phyloP scores from a whole-genome alignment of 2,113 vertebrate genomes.

The Andinoacara biseriatus region DNA sequence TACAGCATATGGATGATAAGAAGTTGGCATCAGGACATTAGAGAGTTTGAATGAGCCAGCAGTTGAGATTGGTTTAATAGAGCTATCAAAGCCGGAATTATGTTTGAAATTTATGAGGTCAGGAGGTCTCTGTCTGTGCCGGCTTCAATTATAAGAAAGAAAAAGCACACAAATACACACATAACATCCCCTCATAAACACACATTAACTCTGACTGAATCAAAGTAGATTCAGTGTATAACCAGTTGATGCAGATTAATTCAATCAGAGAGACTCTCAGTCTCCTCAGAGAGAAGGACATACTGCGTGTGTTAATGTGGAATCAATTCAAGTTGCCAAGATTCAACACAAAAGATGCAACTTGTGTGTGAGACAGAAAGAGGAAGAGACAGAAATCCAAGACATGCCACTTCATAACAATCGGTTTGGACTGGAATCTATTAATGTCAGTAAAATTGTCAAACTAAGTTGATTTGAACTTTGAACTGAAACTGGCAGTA shows the following conservation, averaged over 20 bases:
- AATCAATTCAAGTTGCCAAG: not conserved
- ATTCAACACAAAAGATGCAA: not conserved
- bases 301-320: constrained; percentile 6
- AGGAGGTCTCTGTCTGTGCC: constrained; percentile 30
- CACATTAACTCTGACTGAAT: constrained; percentile 18
- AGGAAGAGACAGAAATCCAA: not conserved
- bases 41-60: constrained; percentile 4
- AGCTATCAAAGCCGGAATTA: constrained; percentile 42
- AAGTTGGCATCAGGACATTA: not conserved
- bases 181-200: not conserved
- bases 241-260: constrained; percentile 28
- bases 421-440: not conserved
- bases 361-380: not conserved
- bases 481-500: not conserved
- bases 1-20: not conserved
- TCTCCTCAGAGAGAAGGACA: constrained; percentile 12
- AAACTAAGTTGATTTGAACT: not conserved
- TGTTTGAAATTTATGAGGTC: constrained; percentile 42
- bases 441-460: not conserved
- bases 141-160: constrained; percentile 28
- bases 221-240: constrained; percentile 13
- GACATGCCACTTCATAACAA: not conserved
- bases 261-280: constrained; percentile 26
- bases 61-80: constrained; percentile 18
- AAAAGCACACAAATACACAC: not conserved